Evolutionary conservation across 2,888 invertebrate genomes (phyloP).

Genomic region (Odontocolon sp.): DNA sequence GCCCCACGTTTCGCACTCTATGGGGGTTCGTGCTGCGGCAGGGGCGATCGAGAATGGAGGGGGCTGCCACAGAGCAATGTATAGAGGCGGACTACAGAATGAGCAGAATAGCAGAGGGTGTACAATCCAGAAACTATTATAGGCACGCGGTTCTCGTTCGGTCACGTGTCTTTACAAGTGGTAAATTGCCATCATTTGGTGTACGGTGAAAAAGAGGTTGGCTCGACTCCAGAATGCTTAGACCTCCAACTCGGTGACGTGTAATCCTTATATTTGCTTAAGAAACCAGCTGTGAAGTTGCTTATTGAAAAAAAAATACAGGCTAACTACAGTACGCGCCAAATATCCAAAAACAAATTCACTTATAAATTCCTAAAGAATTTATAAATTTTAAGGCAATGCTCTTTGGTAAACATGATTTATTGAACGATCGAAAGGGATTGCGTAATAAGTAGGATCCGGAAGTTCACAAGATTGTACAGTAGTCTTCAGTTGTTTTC

Average conservation of each 20-base stretch:
- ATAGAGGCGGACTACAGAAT: constrained; percentile 50
- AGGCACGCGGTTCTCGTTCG: constrained; percentile 70
- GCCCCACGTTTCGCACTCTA: constrained; percentile 54
- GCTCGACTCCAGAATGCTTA: constrained; percentile 49
- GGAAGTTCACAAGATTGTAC: too few species aligned
- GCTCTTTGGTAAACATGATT: too few species aligned
- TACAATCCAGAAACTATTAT: constrained; percentile 73
- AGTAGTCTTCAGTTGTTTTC: too few species aligned
- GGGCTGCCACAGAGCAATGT: constrained; percentile 14
- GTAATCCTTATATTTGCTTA: constrained; percentile 46
- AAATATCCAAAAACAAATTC: background rate
- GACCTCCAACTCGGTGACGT: constrained; percentile 43
- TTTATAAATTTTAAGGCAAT: too few species aligned
- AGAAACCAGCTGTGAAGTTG: constrained; percentile 31
- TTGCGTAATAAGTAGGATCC: too few species aligned
- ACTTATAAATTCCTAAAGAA: background rate
- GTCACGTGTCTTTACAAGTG: constrained; percentile 76
- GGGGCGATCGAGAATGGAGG: constrained; percentile 2
- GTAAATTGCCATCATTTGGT: constrained; percentile 75
- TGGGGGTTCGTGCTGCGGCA: constrained; percentile 44
- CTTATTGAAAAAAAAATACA: background rate
- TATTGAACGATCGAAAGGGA: too few species aligned
- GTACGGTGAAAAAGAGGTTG: constrained; percentile 57
- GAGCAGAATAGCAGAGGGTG: constrained; percentile 65
- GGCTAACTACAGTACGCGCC: background rate